Evolutionary conservation across 2,888 invertebrate species (phyloP).

Genomic region (Ligdia adustata): DNA sequence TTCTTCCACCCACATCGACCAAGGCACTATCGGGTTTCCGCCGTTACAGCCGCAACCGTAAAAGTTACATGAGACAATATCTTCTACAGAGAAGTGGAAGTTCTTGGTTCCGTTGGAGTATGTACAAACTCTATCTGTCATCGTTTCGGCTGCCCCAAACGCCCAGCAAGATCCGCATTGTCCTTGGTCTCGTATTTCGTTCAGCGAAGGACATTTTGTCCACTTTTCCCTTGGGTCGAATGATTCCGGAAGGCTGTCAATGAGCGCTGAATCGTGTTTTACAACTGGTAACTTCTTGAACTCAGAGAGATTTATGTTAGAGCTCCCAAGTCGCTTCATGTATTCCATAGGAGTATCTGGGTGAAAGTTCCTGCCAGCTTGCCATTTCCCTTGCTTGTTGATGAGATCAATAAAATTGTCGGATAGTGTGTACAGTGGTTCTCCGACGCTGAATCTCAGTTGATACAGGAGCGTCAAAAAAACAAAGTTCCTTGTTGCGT

Average conservation of each 20-base stretch:
- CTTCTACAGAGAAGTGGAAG: slow-evolving; percentile 92
- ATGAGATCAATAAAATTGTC: slow-evolving; percentile 88
- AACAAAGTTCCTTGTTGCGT: not conserved
- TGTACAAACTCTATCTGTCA: slow-evolving; percentile 94
- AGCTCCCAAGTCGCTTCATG: slow-evolving; percentile 87
- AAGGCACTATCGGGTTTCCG: not conserved
- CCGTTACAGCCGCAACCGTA: not conserved
- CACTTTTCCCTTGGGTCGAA: slow-evolving; percentile 93
- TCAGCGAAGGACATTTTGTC: slow-evolving; percentile 93
- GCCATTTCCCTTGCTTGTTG: slow-evolving; percentile 89
- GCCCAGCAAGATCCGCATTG: slow-evolving; percentile 98
- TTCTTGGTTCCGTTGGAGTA: slow-evolving; percentile 88
- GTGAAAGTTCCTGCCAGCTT: slow-evolving; percentile 90
- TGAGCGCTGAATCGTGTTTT: slow-evolving; percentile 56
- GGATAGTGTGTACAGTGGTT: slow-evolving; percentile 77
- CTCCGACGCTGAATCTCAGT: not conserved
- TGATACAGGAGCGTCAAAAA: slow-evolving; percentile 1
- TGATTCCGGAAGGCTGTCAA: slow-evolving; percentile 85
- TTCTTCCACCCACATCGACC: not conserved
- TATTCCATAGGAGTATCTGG: slow-evolving; percentile 65
- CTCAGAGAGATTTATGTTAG: slow-evolving; percentile 55
- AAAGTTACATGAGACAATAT: slow-evolving; percentile 88
- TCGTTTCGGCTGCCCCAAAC: slow-evolving; percentile 94
- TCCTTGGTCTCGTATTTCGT: slow-evolving; percentile 92
- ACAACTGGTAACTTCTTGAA: slow-evolving; percentile 58